phyloP scores from a whole-genome alignment of 2,888 invertebrate genomes.

The Acholoe squamosa region DNA sequence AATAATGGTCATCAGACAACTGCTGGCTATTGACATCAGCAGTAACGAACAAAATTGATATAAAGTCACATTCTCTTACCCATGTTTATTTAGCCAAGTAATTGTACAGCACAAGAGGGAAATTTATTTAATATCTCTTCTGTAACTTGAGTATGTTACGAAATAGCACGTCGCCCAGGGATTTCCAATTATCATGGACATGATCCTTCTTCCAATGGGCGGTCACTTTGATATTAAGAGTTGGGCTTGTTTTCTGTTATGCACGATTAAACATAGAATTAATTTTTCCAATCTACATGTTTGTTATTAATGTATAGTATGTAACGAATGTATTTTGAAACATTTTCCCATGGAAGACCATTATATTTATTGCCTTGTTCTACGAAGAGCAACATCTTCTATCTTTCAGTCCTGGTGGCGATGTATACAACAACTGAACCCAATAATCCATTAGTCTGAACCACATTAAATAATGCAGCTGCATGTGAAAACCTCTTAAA shows the following conservation, averaged over 20 bases:
- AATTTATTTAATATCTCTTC: neutral
- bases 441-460: neutral
- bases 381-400: neutral
- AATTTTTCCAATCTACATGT: neutral
- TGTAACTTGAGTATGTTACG: neutral
- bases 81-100: slow-evolving; percentile 45
- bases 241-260: neutral
- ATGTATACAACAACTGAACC: slow-evolving; percentile 37
- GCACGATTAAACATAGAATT: neutral
- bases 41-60: no score
- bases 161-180: neutral
- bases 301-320: neutral
- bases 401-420: neutral
- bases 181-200: neutral
- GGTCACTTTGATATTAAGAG: neutral
- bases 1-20: no score
- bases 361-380: neutral
- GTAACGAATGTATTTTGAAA: slow-evolving; percentile 18
- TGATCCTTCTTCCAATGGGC: neutral
- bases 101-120: slow-evolving; percentile 33
- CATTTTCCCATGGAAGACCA: slow-evolving; percentile 9
- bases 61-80: neutral
- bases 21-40: no score
- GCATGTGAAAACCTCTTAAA: no score
- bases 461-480: neutral